These are phyloP conservation scores for Oreohelix idahoensis DNA, from an alignment of 1,140 invertebrate genomes.

Conservation along the genomic window DNA sequence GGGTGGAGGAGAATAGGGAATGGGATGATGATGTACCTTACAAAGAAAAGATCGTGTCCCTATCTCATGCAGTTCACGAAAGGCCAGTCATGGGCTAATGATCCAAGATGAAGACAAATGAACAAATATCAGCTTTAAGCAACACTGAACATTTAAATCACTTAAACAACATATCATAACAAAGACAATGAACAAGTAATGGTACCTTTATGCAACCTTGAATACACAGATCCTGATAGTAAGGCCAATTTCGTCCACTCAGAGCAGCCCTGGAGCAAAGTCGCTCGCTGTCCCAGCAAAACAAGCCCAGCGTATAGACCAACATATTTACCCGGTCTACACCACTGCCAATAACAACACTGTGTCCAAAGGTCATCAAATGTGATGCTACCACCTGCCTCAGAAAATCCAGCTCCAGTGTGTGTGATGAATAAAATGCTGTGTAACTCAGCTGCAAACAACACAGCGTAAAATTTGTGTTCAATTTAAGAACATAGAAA, in stretches of 20 bases:
- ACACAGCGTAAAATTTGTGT: not conserved
- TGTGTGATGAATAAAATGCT: slow-evolving; percentile 56
- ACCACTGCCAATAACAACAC: slow-evolving; percentile 56
- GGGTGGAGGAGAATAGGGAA: no score
- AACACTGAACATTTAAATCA: no score
- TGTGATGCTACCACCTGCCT: slow-evolving; percentile 59
- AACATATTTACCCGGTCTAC: slow-evolving; percentile 61
- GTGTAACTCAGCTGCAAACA: slow-evolving; percentile 57
- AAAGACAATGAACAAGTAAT: not conserved
- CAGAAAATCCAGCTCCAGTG: slow-evolving; percentile 57
- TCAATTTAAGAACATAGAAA: not conserved
- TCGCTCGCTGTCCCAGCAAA: slow-evolving; percentile 57
- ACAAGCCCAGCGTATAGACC: slow-evolving; percentile 61
- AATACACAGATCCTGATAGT: slow-evolving; percentile 59
- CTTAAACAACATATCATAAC: no score
- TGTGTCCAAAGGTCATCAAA: slow-evolving; percentile 64
- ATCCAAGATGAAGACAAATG: no score
- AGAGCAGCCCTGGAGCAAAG: slow-evolving; percentile 51
- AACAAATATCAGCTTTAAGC: no score
- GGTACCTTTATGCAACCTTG: slow-evolving; percentile 57
- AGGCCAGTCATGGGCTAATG: no score
- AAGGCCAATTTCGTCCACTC: slow-evolving; percentile 55
- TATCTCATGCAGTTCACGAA: no score
- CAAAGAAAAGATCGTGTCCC: no score
- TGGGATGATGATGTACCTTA: no score